These are phyloP conservation scores for Chauna torquata DNA, from an alignment of 2,113 vertebrate genomes.

Conservation along the genomic window DNA sequence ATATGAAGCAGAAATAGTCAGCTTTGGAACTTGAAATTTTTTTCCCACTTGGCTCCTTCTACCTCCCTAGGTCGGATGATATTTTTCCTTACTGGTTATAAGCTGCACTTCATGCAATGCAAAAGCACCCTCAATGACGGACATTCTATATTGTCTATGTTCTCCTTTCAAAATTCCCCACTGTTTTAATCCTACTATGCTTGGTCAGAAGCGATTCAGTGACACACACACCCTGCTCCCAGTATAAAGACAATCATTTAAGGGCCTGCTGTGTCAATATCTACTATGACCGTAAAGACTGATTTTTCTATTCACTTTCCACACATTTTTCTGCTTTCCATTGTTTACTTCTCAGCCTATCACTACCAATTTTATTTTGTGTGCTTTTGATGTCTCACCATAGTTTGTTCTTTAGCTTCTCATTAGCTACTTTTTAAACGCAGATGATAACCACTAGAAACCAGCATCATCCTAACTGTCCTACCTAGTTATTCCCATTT, in stretches of 20 bases:
- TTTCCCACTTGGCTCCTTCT: neutral
- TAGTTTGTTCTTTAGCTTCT: neutral
- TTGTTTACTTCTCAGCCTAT: neutral
- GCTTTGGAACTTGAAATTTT: neutral
- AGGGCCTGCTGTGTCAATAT: neutral
- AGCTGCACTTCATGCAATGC: neutral
- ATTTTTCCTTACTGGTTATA: neutral
- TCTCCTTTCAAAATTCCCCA: neutral
- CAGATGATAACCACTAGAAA: neutral
- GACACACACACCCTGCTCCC: neutral
- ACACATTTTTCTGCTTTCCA: neutral
- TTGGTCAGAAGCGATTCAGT: neutral
- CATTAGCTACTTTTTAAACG: neutral
- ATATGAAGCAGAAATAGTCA: neutral
- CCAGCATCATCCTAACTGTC: neutral
- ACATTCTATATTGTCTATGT: neutral
- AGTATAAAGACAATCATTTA: neutral
- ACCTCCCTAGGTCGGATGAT: neutral
- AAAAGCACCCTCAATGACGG: neutral
- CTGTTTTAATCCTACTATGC: neutral
- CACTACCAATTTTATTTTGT: neutral
- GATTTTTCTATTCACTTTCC: neutral
- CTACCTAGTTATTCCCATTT: neutral
- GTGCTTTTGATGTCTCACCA: neutral
- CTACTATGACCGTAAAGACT: neutral